Base-by-base conservation (phyloP, 2,113 vertebrate genomes). In the Lophotis ruficrista region DNA sequence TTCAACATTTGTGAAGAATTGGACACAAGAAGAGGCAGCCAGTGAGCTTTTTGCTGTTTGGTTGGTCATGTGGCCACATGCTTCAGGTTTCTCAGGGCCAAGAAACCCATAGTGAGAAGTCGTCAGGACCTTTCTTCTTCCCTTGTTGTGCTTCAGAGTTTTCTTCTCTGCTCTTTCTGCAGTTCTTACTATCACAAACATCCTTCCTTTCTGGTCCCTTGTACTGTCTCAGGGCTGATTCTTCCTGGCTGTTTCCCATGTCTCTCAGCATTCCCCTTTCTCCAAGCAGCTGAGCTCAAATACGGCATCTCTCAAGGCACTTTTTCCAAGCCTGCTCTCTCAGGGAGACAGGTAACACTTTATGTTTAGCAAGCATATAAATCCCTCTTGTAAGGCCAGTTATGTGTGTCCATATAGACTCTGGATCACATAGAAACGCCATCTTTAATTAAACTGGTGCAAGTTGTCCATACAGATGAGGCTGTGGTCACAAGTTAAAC, bases 171-270 rank as follows among this genome's bases (percentile, higher is more conserved):
- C 38, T 80, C 19, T 70, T 69, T 80, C 68, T 57, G n/a, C 48
- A 86, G 54, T 43, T 86, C 47, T 30, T 47, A 27, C 33, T 72
- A 7, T 43, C 35, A 38, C 3, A 81, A 86, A 69, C 2, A 33
- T 16, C 10, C 8, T 61, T 83, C 15, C 18, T 86, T 86, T 91
- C 41, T 65, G 68, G 64, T 66, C n/a, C 23, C 50, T 83, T 33
- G 41, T 31, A 54, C 17, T 47, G 14, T n/a, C 38, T 69, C 45
- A 37, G 27, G 50, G 45, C 4, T 0, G 0, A 21, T 41, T 41
- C 28, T 51, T 94, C 45, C 50, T 10, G 61, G 28, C 41, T 62
- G 7, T 41, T 93, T 77, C 71, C 72, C 47, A 16, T 48, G 37
- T 51, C 27, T 37, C 17, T 79, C 25, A 4, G 37, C 7, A 6